phyloP scores from a whole-genome alignment of 1,140 invertebrate genomes.

The Psix sp. region DNA sequence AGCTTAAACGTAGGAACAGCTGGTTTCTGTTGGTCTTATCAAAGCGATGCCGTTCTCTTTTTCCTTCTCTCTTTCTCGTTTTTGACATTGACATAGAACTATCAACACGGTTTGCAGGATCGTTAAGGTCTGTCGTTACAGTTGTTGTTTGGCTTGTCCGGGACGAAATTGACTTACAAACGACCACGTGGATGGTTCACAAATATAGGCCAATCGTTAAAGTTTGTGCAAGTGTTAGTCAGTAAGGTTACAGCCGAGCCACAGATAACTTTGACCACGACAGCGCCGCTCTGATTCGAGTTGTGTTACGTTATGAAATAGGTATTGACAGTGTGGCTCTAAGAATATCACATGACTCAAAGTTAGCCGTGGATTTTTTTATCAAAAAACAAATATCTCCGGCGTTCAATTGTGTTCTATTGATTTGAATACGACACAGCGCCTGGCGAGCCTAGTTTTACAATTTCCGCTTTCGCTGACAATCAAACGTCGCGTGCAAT shows the following conservation, averaged over 20 bases:
- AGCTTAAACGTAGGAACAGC: slow-evolving; percentile 41
- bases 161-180: slow-evolving; percentile 23
- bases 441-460: no score
- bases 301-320: slow-evolving; percentile 6
- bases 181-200: not conserved
- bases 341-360: slow-evolving; percentile 13
- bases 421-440: no score
- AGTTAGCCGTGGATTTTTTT: not conserved
- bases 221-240: slow-evolving; percentile 29
- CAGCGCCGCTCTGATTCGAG: slow-evolving; percentile 1
- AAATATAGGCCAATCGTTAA: slow-evolving; percentile 34
- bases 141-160: not conserved
- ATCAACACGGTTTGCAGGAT: no score
- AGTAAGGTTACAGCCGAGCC: not conserved
- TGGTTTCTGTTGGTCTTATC: slow-evolving; percentile 6
- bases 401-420: slow-evolving; percentile 6
- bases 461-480: slow-evolving; percentile 8
- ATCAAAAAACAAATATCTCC: slow-evolving; percentile 29
- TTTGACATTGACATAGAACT: no score
- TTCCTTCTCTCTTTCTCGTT: no score
- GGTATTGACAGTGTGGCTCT: slow-evolving; percentile 9
- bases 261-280: slow-evolving; percentile 14
- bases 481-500: slow-evolving; percentile 5
- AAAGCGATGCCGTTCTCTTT: slow-evolving; percentile 3
- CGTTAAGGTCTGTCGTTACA: no score